Conservation (phyloP, 2,113 vertebrate genomes). For the Aphyosemion australe region DNA sequence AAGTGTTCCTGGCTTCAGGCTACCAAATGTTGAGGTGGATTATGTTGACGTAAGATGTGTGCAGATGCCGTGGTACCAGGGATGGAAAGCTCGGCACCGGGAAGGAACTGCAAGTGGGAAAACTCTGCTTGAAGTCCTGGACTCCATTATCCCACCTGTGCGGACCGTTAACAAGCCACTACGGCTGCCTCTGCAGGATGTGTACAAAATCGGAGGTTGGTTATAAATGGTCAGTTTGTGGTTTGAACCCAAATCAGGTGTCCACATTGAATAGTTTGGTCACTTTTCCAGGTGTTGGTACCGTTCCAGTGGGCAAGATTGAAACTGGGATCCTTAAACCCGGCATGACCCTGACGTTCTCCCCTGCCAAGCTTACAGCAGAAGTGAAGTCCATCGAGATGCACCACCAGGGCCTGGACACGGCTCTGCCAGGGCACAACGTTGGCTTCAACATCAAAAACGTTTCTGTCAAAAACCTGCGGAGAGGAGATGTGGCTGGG, state of each 20-base stretch:
- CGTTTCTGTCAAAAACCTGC: conserved; percentile 77
- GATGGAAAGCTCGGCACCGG: conserved; percentile 77
- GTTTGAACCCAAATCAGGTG: background rate
- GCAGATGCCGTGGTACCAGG: conserved; percentile 84
- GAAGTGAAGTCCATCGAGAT: conserved; percentile 82
- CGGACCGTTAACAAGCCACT: conserved; percentile 80
- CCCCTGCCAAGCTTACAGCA: conserved; percentile 73
- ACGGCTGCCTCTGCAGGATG: conserved; percentile 82
- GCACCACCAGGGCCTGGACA: conserved; percentile 75
- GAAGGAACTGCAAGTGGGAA: conserved; percentile 72
- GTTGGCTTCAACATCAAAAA: conserved; percentile 83
- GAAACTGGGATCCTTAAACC: conserved; percentile 81
- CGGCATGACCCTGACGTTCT: conserved; percentile 80
- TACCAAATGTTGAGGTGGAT: accelerated
- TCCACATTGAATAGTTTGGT: background rate
- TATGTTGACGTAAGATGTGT: accelerated
- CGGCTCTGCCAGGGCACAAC: conserved; percentile 77
- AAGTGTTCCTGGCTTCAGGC: background rate
- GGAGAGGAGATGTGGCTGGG: conserved; percentile 73
- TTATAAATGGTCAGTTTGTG: background rate
- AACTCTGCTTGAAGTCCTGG: conserved; percentile 82
- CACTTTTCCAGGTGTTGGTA: conserved; percentile 70
- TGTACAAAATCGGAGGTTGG: conserved; percentile 84
- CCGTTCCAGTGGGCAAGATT: conserved; percentile 74
- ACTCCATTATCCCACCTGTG: conserved; percentile 76